phyloP scores from a whole-genome alignment of 2,888 invertebrate species.

The Cosmopolites sordidus region DNA sequence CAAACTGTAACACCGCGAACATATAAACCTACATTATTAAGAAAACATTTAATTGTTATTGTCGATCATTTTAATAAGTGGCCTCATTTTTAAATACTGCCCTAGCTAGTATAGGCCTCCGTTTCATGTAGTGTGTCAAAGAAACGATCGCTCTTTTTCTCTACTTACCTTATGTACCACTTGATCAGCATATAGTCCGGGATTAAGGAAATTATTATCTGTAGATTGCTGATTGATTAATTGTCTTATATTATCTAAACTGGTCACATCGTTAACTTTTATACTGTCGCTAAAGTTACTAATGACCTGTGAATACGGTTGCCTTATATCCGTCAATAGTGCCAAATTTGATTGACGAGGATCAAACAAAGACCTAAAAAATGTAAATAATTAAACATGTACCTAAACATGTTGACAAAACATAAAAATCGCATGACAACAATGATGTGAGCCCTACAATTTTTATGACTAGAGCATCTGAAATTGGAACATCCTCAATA shows the following conservation, averaged over 20 bases:
- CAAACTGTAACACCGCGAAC: too few species aligned
- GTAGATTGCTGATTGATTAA: conserved; percentile 39
- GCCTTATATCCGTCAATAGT: conserved; percentile 35
- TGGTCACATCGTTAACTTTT: background rate
- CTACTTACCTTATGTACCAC: conserved; percentile 59
- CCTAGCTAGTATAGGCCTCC: too few species aligned
- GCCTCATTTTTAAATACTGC: too few species aligned
- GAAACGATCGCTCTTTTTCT: background rate
- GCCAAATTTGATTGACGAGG: conserved; percentile 62
- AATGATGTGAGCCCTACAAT: background rate
- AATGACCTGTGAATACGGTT: too few species aligned
- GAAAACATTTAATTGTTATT: too few species aligned
- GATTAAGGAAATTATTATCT: conserved; percentile 56
- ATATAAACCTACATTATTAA: too few species aligned
- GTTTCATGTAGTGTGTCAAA: background rate
- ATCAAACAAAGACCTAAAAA: conserved; percentile 56
- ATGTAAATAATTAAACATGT: too few species aligned
- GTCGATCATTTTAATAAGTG: too few species aligned
- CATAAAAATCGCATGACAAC: conserved; percentile 3
- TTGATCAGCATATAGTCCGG: conserved; percentile 59
- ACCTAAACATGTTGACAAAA: too few species aligned
- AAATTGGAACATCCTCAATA: too few species aligned
- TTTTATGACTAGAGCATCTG: too few species aligned
- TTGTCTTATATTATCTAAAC: conserved; percentile 37
- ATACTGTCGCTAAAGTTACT: too few species aligned